Evolutionary conservation across 1,140 invertebrate genomes (phyloP), one percentile per base, ranked within the genome.

Genomic region (Brachionus paranguensis): DNA sequence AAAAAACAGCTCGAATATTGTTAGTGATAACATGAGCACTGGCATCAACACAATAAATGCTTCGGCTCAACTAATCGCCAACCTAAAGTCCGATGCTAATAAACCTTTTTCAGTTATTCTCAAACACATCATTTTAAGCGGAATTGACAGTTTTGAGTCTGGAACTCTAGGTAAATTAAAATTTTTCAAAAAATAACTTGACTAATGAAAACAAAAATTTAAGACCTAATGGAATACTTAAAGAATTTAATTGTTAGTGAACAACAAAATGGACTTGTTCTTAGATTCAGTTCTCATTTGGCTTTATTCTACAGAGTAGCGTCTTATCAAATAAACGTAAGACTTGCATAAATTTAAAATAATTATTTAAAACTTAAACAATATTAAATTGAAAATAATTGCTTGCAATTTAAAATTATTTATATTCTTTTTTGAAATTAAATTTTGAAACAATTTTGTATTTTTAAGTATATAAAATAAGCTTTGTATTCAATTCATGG

Each of bases 221-320:
- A 74, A 76, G 72, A 76, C 7, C n/a, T 76, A 10, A 50, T 76
- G 43, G 72, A 76, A 29, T 76, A 76, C 43, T 24, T 76, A 29
- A 76, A 76, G 50, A 76, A 47, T 50, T 76, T 76, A 11, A 76
- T 76, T 29, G 24, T 14, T 37, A 50, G 20, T 14, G 72, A 76
- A 50, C 41, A 50, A 14, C 72, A 76, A 76, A 76, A 7, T 50
- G 72, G 45, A 27, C 11, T 76, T 3, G 92, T 94, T 70, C 86
- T 95, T 20, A 90, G 95, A 85, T 94, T 96, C 85, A 90, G 94
- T 86, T 93, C 94, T 0, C 95, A 98, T 89, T 88, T 98, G 17
- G 92, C 95, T 12, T 89, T 97, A 0, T 93, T 96, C 84, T 91
- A 97, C 33, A 91, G 93, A 45, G 91, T 93, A 84, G 93, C 95